These are phyloP conservation scores for Spisula subtruncata DNA, from an alignment of 2,888 invertebrate species.

Conservation along the genomic window DNA sequence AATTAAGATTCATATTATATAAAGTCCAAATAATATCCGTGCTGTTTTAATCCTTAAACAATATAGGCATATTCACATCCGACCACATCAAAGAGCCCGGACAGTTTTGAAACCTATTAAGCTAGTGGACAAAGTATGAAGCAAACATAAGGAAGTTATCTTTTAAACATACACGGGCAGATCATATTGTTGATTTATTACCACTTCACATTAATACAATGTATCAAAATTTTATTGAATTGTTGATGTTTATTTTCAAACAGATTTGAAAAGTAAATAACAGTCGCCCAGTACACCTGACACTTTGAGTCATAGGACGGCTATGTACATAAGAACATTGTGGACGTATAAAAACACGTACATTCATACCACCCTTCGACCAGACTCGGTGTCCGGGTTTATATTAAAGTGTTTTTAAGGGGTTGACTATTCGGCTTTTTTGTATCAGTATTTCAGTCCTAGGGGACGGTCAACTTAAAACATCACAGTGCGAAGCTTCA, in stretches of 20 bases:
- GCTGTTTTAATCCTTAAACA: slow-evolving; percentile 39
- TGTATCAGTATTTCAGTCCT: no score
- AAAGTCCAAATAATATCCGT: slow-evolving; percentile 28
- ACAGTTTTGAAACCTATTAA: slow-evolving; percentile 33
- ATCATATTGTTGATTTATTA: slow-evolving; percentile 32
- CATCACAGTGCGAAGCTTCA: no score
- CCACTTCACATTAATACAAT: slow-evolving; percentile 54
- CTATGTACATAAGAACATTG: background rate
- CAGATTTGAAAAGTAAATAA: slow-evolving; percentile 49
- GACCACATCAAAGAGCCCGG: slow-evolving; percentile 49
- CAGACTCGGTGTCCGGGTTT: no score
- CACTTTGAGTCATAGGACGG: slow-evolving; percentile 27
- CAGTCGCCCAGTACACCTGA: slow-evolving; percentile 28
- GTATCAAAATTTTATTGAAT: slow-evolving; percentile 54
- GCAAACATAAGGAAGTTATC: slow-evolving; percentile 42
- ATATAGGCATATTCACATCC: slow-evolving; percentile 33
- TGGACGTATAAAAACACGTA: background rate
- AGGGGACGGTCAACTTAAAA: no score
- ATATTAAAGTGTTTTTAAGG: no score
- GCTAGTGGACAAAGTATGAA: slow-evolving; percentile 39
- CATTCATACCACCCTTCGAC: background rate
- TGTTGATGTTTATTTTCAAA: slow-evolving; percentile 52
- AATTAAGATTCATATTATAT: slow-evolving; percentile 41
- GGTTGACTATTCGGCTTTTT: no score
- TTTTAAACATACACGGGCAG: slow-evolving; percentile 46